Conservation (phyloP, 2,888 invertebrate genomes). For the Eupithecia inturbata region DNA sequence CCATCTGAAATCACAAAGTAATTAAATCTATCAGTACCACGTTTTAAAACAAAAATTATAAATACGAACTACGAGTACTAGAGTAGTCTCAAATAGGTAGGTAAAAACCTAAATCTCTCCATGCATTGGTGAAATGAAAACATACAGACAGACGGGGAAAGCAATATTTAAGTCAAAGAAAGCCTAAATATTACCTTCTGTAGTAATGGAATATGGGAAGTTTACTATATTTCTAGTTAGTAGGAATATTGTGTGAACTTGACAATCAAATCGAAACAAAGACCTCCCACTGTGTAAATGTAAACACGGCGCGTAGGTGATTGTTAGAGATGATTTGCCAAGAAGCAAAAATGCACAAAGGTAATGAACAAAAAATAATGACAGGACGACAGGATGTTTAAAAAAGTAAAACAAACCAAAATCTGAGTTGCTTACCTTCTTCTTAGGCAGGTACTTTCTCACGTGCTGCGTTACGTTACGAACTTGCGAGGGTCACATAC, state of each 20-base stretch:
- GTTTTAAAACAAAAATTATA: too few species aligned
- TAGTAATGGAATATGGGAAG: neutral
- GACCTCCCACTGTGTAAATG: neutral
- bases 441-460: too few species aligned
- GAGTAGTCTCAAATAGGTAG: too few species aligned
- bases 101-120: neutral
- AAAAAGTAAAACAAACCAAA: neutral
- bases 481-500: neutral
- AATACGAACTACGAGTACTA: too few species aligned
- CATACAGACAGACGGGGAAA: neutral
- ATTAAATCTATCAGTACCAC: too few species aligned
- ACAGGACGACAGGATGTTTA: neutral
- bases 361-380: neutral
- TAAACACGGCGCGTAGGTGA: neutral
- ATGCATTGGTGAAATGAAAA: neutral
- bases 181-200: neutral
- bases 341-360: neutral
- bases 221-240: neutral
- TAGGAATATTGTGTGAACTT: conserved; percentile 5
- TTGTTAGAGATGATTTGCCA: neutral
- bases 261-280: conserved; percentile 9
- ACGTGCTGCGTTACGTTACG: too few species aligned
- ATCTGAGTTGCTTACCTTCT: neutral
- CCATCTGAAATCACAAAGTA: too few species aligned
- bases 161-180: too few species aligned